Percentiles rank a stretch among this genome's conserved stretches.
Conservation (phyloP, 2,113 vertebrate genomes). For the Bostrychus sinensis region DNA sequence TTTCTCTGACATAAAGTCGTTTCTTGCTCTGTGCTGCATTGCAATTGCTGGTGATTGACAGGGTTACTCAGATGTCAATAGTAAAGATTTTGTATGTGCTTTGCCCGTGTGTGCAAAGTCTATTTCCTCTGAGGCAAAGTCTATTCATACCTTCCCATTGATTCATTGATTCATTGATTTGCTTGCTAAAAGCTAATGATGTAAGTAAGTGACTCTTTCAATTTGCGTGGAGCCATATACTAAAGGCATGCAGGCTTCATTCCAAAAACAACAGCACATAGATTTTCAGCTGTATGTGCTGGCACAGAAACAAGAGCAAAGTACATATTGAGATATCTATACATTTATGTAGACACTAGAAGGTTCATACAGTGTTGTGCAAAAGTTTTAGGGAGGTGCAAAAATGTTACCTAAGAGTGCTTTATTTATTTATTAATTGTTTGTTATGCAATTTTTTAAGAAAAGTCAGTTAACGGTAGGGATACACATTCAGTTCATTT, state of each 20-base stretch:
- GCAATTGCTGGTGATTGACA: slow-evolving; percentile 67
- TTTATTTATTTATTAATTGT: no score
- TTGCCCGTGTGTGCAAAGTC: slow-evolving; percentile 39
- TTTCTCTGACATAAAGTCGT: slow-evolving; percentile 76
- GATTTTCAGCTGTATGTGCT: slow-evolving; percentile 33
- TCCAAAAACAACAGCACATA: slow-evolving; percentile 63
- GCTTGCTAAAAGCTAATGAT: slow-evolving; percentile 81
- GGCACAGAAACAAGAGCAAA: slow-evolving; percentile 25
- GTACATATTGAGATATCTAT: slow-evolving; percentile 18
- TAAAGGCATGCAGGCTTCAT: slow-evolving; percentile 55
- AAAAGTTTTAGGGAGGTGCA: no score
- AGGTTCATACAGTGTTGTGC: no score
- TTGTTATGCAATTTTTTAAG: no score
- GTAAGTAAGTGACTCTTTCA: slow-evolving; percentile 78
- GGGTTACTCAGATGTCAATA: slow-evolving; percentile 76
- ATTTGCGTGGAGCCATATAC: slow-evolving; percentile 56
- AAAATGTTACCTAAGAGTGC: no score
- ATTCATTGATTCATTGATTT: slow-evolving; percentile 82
- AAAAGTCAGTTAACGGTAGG: no score
- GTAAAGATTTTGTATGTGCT: slow-evolving; percentile 65
- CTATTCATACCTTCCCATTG: slow-evolving; percentile 78
- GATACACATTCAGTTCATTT: background rate
- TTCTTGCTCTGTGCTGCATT: slow-evolving; percentile 34
- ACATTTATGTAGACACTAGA: slow-evolving; percentile 1
- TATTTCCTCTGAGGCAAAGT: slow-evolving; percentile 71